Evolutionary conservation across 1,140 invertebrate species (phyloP), one percentile per base, ranked within the genome.

Genomic region (Neelides sp.): DNA sequence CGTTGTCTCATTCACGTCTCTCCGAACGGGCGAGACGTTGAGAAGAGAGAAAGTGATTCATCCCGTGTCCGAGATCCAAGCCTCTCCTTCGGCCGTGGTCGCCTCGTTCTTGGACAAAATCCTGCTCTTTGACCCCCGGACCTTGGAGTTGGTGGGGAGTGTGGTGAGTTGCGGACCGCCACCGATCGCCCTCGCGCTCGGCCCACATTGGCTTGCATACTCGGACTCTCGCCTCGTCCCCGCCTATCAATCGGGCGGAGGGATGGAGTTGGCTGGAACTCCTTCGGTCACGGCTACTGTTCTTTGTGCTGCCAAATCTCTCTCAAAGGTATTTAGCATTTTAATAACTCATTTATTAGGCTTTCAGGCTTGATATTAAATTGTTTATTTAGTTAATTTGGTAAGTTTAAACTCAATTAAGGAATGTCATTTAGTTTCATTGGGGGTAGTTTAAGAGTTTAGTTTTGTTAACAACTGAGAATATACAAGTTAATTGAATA

Each of bases 261-360:
- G 90, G 2, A 74, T 76, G 61, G 72, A 76, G 28, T 71, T 70
- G 26, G 74, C 77, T 57, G 76, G 78, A 17, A 75, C 52, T 12
- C 39, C 87, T 62, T 94, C 90, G 59, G 96, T 96, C 64, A 93
- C 91, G 43, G 90, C 92, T 1, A 92, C 89, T 1, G 85, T 96
- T 39, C 75, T 97, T 13, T 90, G 92, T 69, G 91, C 91, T 19
- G 92, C 92, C 19, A 96, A 96, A 70, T 90, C 81, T 15, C 68
- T 90, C 7, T 83, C 84, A 23, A 85, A 85, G 65, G n/a, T n/a
- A n/a, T n/a, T n/a, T n/a, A n/a, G n/a, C n/a, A n/a, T n/a, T n/a
- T n/a, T n/a, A n/a, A n/a, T n/a, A n/a, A n/a, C n/a, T n/a, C n/a
- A n/a, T n/a, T n/a, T n/a, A n/a, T n/a, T n/a, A n/a, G n/a, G n/a